Conservation (phyloP, 2,113 vertebrate genomes). For the Corvus cornix region DNA sequence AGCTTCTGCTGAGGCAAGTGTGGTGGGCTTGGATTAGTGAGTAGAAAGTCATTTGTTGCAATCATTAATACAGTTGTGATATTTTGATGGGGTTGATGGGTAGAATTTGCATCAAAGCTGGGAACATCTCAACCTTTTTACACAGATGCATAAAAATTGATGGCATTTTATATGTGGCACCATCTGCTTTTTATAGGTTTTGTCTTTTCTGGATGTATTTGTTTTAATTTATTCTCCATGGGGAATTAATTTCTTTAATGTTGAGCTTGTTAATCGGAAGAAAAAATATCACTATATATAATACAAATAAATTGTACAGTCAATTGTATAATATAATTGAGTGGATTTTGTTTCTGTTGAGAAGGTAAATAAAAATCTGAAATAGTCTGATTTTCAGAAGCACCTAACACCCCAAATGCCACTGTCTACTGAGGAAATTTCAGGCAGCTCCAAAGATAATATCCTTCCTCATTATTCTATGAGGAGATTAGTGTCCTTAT, state of each 20-base stretch:
- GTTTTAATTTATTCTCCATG: slow-evolving; percentile 12
- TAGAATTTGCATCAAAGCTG: background rate
- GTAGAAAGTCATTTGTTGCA: background rate
- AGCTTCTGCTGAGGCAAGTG: background rate
- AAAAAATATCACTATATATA: background rate
- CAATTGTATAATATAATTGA: background rate
- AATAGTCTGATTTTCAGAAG: background rate
- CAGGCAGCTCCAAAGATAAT: background rate
- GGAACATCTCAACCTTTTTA: slow-evolving; percentile 13
- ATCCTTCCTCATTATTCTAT: background rate
- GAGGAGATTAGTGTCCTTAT: background rate
- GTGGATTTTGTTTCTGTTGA: background rate
- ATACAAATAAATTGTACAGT: background rate
- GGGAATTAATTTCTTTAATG: slow-evolving; percentile 12
- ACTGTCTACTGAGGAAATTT: background rate
- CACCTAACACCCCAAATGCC: background rate
- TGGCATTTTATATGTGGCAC: background rate
- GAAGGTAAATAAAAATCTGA: background rate
- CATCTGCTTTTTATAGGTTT: slow-evolving; percentile 31
- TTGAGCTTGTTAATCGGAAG: background rate
- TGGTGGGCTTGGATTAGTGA: background rate
- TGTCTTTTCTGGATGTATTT: slow-evolving; percentile 21
- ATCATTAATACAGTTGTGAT: background rate
- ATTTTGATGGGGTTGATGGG: background rate
- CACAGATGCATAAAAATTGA: background rate